Conservation (phyloP, 2,113 vertebrate genomes). For the Ploceus nigricollis region DNA sequence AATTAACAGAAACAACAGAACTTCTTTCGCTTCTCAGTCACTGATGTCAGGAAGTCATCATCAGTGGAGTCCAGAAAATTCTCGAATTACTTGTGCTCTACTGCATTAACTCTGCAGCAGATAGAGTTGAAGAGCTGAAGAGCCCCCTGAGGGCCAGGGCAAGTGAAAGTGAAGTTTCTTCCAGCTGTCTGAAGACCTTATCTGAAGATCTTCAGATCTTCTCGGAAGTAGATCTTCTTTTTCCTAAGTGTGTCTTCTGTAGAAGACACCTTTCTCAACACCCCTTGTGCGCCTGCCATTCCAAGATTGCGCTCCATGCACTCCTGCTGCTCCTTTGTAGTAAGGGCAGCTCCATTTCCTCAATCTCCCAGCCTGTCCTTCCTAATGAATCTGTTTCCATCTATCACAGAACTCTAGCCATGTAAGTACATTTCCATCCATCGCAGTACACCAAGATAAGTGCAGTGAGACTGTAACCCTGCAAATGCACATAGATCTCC, state of each 20-base stretch:
- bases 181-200: not conserved
- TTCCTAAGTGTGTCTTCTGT: not conserved
- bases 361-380: not conserved
- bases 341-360: not conserved
- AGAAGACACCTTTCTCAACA: not conserved
- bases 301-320: not conserved
- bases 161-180: not conserved
- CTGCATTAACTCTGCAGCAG: not conserved
- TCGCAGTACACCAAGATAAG: not conserved
- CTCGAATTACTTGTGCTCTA: not conserved
- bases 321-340: not conserved
- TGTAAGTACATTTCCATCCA: not conserved
- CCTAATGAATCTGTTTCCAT: not conserved
- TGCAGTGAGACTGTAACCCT: not conserved
- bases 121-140: not conserved
- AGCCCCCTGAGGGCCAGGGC: not conserved
- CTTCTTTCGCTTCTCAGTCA: not conserved
- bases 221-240: not conserved
- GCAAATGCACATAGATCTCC: not conserved
- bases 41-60: not conserved
- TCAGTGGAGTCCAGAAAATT: not conserved
- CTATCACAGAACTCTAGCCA: not conserved
- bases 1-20: not conserved
- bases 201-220: not conserved
- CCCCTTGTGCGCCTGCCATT: rapidly evolving